Percentiles rank a stretch among this genome's conserved stretches.
phyloP scores from a whole-genome alignment of 1,140 invertebrate genomes.

The Cydia splendana region DNA sequence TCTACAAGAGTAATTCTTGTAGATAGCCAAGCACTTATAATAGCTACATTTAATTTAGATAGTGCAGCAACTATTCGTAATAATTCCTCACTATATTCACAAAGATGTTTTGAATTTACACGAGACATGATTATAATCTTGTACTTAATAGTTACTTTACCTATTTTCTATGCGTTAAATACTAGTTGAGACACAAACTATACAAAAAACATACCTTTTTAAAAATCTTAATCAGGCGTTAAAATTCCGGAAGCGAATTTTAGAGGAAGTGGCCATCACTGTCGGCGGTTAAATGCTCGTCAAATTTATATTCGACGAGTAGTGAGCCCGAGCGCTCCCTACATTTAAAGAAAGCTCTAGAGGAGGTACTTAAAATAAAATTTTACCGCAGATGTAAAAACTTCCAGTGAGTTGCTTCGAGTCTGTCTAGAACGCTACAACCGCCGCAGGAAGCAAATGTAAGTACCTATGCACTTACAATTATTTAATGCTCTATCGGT shows the following conservation, averaged over 20 bases:
- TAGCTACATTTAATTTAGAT: no score
- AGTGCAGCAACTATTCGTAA: no score
- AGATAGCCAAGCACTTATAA: no score
- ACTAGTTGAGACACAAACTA: no score
- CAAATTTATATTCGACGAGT: constrained; percentile 21
- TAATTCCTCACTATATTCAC: no score
- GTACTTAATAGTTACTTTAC: no score
- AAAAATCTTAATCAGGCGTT: constrained; percentile 5
- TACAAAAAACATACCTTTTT: neutral
- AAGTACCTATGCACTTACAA: neutral
- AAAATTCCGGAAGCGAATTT: constrained; percentile 6
- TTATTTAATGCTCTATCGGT: neutral
- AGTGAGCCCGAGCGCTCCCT: neutral
- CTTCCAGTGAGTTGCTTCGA: neutral
- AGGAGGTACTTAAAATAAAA: neutral
- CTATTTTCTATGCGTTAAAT: no score
- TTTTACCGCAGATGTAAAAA: neutral
- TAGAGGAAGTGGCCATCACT: constrained; percentile 5
- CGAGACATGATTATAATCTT: no score
- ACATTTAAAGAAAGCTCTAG: neutral
- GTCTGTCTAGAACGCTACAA: neutral
- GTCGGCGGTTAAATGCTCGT: constrained; percentile 8
- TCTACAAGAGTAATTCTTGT: no score
- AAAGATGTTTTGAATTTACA: no score
- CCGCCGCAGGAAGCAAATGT: neutral